A percentile compares a stretch with the other conserved stretches of the same genome.
These are phyloP conservation scores for Sebastes diploproa DNA, from an alignment of 2,797 vertebrate species.

Conservation along the genomic window DNA sequence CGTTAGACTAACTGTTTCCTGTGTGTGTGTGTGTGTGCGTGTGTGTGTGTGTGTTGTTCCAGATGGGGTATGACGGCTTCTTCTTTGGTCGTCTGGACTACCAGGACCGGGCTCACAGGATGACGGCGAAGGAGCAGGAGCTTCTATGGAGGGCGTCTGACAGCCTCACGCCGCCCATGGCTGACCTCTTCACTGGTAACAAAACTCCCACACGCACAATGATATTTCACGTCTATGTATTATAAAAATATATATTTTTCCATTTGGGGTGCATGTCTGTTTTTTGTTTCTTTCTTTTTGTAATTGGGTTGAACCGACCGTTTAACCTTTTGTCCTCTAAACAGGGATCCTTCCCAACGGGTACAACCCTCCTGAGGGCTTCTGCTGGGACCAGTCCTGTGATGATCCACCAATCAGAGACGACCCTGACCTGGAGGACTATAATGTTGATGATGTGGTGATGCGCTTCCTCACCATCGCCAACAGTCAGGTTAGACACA, in stretches of 20 bases:
- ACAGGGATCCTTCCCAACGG: constrained; percentile 90
- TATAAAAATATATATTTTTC: not conserved
- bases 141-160: constrained; percentile 88
- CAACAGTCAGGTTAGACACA: constrained; percentile 76
- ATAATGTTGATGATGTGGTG: constrained; percentile 85
- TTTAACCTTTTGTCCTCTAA: not conserved
- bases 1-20: too few species aligned
- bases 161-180: constrained; percentile 81
- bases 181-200: constrained; percentile 91
- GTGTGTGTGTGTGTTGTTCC: not conserved
- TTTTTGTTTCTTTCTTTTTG: too few species aligned
- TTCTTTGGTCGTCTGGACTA: constrained; percentile 93
- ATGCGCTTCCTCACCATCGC: constrained; percentile 77
- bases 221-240: not conserved
- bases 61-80: constrained; percentile 95
- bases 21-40: too few species aligned
- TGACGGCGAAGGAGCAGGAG: constrained; percentile 82
- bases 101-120: constrained; percentile 85
- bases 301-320: too few species aligned
- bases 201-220: not conserved
- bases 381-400: constrained; percentile 93
- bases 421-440: constrained; percentile 85
- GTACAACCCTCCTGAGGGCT: constrained; percentile 86
- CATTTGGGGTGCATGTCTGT: not conserved
- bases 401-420: constrained; percentile 87